Evolutionary conservation across 2,113 vertebrate genomes (phyloP).

Genomic region (Craseonycteris thonglongyai): DNA sequence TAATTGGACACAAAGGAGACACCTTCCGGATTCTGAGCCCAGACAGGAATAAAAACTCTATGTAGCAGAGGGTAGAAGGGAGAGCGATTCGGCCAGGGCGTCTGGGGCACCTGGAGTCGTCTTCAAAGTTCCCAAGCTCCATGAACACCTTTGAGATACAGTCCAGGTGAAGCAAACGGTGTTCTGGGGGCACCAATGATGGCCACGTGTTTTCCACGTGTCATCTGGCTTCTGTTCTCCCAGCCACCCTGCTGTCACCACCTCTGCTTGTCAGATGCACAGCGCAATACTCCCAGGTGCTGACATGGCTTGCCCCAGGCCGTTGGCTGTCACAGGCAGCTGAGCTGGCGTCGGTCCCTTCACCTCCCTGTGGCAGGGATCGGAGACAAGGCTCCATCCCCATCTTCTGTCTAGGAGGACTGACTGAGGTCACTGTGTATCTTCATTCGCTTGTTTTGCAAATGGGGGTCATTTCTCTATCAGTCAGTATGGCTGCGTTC

Average conservation of each 20-base stretch:
- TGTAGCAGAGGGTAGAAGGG: background rate
- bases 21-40: background rate
- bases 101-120: background rate
- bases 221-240: background rate
- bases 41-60: background rate
- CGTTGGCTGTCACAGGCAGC: background rate
- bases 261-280: background rate
- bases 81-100: background rate
- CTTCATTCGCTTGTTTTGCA: background rate
- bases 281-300: background rate
- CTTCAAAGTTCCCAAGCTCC: background rate
- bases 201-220: fast-evolving
- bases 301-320: background rate
- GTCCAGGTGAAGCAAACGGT: fast-evolving
- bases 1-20: constrained; percentile 29
- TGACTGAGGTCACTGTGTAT: background rate
- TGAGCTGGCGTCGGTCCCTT: background rate
- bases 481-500: background rate
- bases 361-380: background rate
- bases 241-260: fast-evolving
- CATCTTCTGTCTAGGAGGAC: background rate
- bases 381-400: background rate
- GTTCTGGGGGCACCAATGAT: fast-evolving
- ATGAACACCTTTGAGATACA: fast-evolving
- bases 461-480: background rate